Percentiles rank a stretch among this genome's conserved stretches.
Conservation (phyloP, 2,888 invertebrate species). For the Mechanitis mazaeus region DNA sequence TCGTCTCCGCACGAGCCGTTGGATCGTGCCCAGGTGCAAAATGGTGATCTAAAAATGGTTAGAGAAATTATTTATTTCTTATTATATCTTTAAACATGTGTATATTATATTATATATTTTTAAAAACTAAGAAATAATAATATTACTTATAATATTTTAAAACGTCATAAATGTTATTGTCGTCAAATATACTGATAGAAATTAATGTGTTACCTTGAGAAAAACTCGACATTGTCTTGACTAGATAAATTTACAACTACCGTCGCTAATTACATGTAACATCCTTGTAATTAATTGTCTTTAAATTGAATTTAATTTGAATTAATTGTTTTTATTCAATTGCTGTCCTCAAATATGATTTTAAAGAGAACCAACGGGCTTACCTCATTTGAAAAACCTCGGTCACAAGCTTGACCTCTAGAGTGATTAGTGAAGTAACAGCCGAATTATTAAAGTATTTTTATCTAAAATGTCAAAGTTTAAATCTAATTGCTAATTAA, state of each 20-base stretch:
- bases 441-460: too few relatives aligned
- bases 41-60: constrained; percentile 71
- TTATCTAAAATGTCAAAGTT: too few relatives aligned
- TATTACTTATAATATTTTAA: too few relatives aligned
- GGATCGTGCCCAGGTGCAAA: constrained; percentile 79
- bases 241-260: not conserved
- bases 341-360: not conserved
- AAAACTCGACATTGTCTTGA: not conserved
- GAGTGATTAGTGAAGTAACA: too few relatives aligned
- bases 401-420: not conserved
- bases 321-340: constrained; percentile 19
- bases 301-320: constrained; percentile 14
- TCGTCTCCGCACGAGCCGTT: constrained; percentile 89
- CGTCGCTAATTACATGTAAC: constrained; percentile 5
- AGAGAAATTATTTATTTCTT: constrained; percentile 25
- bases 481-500: too few relatives aligned
- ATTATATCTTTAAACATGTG: too few relatives aligned
- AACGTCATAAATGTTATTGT: not conserved
- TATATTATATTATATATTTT: too few relatives aligned
- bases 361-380: not conserved
- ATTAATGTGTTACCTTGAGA: not conserved
- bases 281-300: constrained; percentile 14
- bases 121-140: too few relatives aligned
- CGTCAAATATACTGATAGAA: not conserved
- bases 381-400: not conserved